Percentiles rank a stretch among this genome's conserved stretches.
Conservation (phyloP, 2,888 invertebrate species). For the Rambutsinella grinnellia region DNA sequence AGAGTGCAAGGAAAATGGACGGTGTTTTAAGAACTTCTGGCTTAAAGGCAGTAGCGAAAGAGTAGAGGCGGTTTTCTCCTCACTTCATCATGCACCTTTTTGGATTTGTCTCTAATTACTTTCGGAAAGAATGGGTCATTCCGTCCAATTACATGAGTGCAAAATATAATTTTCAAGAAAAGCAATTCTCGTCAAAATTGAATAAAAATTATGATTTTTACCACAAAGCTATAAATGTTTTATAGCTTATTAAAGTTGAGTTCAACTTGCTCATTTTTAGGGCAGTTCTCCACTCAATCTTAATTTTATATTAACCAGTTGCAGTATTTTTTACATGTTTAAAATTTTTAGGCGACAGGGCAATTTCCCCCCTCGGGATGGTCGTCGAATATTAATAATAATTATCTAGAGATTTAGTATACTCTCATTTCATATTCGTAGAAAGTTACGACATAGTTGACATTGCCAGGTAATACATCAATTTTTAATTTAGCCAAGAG, state of each 20-base stretch:
- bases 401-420: slow-evolving; percentile 20
- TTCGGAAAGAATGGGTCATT: slow-evolving; percentile 52
- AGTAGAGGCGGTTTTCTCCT: slow-evolving; percentile 26
- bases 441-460: slow-evolving; percentile 8
- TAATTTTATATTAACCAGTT: too few species aligned
- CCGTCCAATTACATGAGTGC: slow-evolving; percentile 44
- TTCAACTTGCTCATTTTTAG: too few species aligned
- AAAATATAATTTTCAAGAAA: slow-evolving; percentile 1
- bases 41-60: background rate
- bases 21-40: background rate
- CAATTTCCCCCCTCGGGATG: background rate
- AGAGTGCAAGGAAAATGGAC: slow-evolving; percentile 1
- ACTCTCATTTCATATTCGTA: slow-evolving; percentile 24
- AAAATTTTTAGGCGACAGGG: too few species aligned
- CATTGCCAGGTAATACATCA: too few species aligned
- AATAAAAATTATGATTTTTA: too few species aligned
- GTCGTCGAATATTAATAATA: too few species aligned
- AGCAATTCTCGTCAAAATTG: slow-evolving; percentile 10
- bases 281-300: too few species aligned
- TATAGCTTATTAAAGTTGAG: too few species aligned
- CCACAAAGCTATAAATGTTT: too few species aligned
- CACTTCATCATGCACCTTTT: slow-evolving; percentile 31
- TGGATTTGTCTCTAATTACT: slow-evolving; percentile 45
- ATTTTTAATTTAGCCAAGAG: too few species aligned
- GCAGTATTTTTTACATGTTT: too few species aligned